These are phyloP conservation scores for Piezodorus guildinii DNA, from an alignment of 1,140 invertebrate genomes.

Conservation along the genomic window DNA sequence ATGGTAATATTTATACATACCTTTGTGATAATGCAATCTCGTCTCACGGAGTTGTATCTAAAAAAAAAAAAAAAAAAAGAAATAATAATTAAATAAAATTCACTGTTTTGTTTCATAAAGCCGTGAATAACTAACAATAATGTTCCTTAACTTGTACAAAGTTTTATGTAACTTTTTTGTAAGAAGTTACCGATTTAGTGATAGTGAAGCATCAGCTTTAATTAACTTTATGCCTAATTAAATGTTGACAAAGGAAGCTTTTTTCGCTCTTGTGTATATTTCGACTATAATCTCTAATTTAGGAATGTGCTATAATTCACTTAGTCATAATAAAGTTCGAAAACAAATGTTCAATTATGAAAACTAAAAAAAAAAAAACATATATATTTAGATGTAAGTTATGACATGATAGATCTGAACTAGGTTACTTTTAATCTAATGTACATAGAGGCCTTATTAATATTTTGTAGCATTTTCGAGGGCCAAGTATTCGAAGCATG, in stretches of 20 bases:
- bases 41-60: no score
- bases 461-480: neutral
- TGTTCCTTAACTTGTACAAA: neutral
- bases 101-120: no score
- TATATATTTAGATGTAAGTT: neutral
- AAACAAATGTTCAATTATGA: slow-evolving; percentile 2
- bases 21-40: no score
- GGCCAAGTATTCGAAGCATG: neutral
- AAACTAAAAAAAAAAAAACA: neutral
- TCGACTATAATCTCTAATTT: no score
- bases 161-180: neutral
- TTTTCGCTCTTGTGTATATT: slow-evolving; percentile 2
- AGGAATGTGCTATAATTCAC: no score
- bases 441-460: neutral
- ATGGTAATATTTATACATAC: no score
- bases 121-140: no score
- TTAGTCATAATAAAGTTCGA: neutral
- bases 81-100: no score
- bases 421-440: neutral
- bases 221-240: neutral
- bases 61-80: no score
- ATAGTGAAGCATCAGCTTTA: no score
- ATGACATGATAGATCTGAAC: neutral
- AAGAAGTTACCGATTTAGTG: no score
- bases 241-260: neutral